Evolutionary conservation across 2,113 vertebrate species (phyloP).

Genomic region (Hylia prasina): DNA sequence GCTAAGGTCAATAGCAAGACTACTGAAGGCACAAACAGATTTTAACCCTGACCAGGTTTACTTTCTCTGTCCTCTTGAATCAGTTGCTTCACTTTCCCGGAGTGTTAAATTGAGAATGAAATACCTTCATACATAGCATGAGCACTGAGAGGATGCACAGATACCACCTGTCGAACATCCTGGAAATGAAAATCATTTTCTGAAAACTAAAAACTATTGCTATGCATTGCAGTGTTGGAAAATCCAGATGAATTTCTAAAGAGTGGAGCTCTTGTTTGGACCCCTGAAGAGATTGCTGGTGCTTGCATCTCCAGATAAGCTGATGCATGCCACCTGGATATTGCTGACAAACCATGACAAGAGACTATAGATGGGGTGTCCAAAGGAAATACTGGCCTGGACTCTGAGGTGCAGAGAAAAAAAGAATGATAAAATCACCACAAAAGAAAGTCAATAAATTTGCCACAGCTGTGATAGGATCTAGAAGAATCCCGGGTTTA

Average conservation of each 20-base stretch:
- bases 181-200: neutral
- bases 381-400: neutral
- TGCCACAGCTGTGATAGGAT: neutral
- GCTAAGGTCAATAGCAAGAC: neutral
- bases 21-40: neutral
- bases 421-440: neutral
- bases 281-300: neutral
- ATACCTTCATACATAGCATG: neutral
- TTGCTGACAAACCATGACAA: neutral
- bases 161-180: neutral
- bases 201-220: neutral
- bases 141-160: neutral
- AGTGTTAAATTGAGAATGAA: neutral
- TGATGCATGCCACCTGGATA: neutral
- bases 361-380: neutral
- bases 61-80: neutral
- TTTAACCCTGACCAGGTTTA: neutral
- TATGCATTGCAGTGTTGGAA: neutral
- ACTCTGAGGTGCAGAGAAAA: neutral
- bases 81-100: neutral
- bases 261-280: neutral
- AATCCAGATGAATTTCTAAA: neutral
- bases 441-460: neutral
- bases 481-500: constrained; percentile 13
- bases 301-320: neutral